A percentile compares a stretch with the other conserved stretches of the same genome.
Evolutionary conservation across 2,797 vertebrate genomes (phyloP).

Genomic region (Chrosomus eos): DNA sequence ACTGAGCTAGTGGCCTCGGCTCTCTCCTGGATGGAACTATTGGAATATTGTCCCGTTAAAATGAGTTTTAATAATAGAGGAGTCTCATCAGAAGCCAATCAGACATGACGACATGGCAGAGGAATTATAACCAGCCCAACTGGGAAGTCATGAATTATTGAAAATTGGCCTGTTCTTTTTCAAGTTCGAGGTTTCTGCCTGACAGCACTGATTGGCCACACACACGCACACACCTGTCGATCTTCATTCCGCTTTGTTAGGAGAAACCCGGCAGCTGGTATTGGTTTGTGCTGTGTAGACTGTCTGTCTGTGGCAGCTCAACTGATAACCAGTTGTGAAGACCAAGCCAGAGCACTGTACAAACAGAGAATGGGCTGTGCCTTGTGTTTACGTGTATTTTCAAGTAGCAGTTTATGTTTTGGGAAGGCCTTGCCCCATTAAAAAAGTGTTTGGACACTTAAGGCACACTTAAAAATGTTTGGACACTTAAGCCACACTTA

Average conservation of each 20-base stretch:
- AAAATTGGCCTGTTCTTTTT: conserved; percentile 74
- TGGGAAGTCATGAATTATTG: conserved; percentile 79
- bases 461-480: not conserved
- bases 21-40: conserved; percentile 61
- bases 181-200: conserved; percentile 71
- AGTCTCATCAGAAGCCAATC: conserved; percentile 82
- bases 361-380: not conserved
- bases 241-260: conserved; percentile 39
- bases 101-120: conserved; percentile 73
- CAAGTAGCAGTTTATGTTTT: not conserved
- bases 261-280: conserved; percentile 38
- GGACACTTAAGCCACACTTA: not conserved
- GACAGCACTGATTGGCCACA: conserved; percentile 65
- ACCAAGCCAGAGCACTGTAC: not conserved
- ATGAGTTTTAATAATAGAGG: conserved; percentile 84
- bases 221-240: conserved; percentile 52
- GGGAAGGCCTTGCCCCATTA: not conserved
- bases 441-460: not conserved
- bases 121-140: conserved; percentile 65
- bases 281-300: conserved; percentile 23
- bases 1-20: conserved; percentile 25
- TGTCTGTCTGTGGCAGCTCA: conserved; percentile 33
- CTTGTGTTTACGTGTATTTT: not conserved
- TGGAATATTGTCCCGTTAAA: conserved; percentile 69
- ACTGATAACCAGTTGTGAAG: conserved; percentile 1